Evolutionary conservation across 2,888 invertebrate genomes (phyloP).

Genomic region (Trachelus tabidus): DNA sequence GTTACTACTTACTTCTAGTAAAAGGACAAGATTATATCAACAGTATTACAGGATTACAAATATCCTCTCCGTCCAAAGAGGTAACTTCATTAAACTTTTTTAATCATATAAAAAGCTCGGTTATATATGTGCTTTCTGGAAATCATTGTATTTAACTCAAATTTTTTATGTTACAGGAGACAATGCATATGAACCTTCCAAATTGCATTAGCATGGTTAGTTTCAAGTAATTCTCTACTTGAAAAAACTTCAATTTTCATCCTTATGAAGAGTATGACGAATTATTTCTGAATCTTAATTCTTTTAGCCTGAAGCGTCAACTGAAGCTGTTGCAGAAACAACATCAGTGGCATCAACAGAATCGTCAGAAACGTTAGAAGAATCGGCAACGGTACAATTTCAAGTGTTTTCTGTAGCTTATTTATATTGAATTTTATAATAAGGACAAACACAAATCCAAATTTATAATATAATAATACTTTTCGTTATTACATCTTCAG

Average conservation of each 20-base stretch:
- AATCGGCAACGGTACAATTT: background rate
- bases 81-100: constrained; percentile 31
- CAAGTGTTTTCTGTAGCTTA: background rate
- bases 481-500: background rate
- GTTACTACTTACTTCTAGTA: constrained; percentile 76
- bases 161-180: constrained; percentile 49
- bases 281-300: background rate
- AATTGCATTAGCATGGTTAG: constrained; percentile 54
- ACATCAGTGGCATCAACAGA: background rate
- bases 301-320: background rate
- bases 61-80: constrained; percentile 62
- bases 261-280: background rate
- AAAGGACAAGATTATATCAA: constrained; percentile 75
- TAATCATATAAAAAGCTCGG: background rate
- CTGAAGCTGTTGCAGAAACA: background rate
- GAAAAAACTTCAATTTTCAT: background rate
- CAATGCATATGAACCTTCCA: constrained; percentile 56
- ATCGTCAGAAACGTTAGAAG: background rate
- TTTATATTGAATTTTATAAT: background rate
- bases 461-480: background rate
- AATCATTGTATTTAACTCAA: background rate
- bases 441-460: background rate
- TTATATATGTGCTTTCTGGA: background rate
- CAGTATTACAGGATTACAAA: constrained; percentile 70
- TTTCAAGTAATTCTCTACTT: background rate